Evolutionary conservation across 2,113 vertebrate genomes (phyloP).

Genomic region (Xenopus laevis): DNA sequence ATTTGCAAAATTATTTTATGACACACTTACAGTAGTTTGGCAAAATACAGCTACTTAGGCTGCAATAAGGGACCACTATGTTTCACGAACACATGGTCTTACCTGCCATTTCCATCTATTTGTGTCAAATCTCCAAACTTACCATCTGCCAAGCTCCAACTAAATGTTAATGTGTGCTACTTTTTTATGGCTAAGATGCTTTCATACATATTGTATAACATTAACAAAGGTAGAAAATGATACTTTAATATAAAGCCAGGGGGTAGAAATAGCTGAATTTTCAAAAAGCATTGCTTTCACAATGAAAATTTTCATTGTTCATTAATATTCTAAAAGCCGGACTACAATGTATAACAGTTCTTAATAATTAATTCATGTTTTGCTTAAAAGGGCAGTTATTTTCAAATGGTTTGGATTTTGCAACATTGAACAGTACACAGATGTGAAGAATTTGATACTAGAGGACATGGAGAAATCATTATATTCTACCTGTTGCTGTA

Average conservation of each 20-base stretch:
- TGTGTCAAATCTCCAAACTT: slow-evolving; percentile 14
- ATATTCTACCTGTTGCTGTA: too few species aligned
- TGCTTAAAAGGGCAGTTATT: too few species aligned
- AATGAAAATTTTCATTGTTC: slow-evolving; percentile 16
- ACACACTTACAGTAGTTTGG: slow-evolving; percentile 26
- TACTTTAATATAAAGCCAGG: slow-evolving; percentile 21
- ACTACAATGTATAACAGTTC: too few species aligned
- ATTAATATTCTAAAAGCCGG: slow-evolving; percentile 2
- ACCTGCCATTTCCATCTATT: slow-evolving; percentile 30
- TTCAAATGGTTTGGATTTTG: too few species aligned
- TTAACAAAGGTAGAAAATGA: slow-evolving; percentile 30
- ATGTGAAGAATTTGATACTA: too few species aligned
- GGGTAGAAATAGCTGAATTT: slow-evolving; percentile 8
- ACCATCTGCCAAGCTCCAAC: slow-evolving; percentile 29
- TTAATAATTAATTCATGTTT: too few species aligned
- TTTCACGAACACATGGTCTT: slow-evolving; percentile 17
- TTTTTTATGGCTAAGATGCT: slow-evolving; percentile 22
- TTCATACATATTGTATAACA: slow-evolving; percentile 39
- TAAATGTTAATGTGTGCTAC: slow-evolving; percentile 11
- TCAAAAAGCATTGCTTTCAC: background rate
- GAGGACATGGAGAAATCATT: too few species aligned
- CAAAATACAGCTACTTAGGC: slow-evolving; percentile 14
- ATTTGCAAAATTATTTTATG: slow-evolving; percentile 5
- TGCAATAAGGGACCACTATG: slow-evolving; percentile 4
- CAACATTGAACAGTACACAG: too few species aligned